These are phyloP conservation scores for Branchinecta sandiegonensis DNA, from an alignment of 2,888 invertebrate species.

Conservation along the genomic window DNA sequence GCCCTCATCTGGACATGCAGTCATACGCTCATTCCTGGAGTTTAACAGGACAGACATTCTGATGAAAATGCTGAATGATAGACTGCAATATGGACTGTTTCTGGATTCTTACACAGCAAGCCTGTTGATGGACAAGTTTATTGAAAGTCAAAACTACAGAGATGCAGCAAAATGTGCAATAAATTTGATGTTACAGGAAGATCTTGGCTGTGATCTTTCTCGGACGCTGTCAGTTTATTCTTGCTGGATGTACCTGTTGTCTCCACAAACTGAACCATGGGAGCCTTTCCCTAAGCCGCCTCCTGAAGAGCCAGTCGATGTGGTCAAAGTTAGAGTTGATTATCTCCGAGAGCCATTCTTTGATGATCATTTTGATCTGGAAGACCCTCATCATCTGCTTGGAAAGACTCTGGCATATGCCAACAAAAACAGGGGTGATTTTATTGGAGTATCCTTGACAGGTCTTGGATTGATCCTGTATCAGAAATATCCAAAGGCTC, in stretches of 20 bases:
- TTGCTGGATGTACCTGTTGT: constrained; percentile 50
- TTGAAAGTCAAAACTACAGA: constrained; percentile 49
- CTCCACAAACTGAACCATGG: constrained; percentile 28
- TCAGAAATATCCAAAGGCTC: constrained; percentile 47
- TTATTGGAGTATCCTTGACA: constrained; percentile 43
- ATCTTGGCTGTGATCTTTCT: constrained; percentile 54
- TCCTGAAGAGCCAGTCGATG: constrained; percentile 31
- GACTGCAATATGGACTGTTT: constrained; percentile 75
- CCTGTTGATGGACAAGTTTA: constrained; percentile 59
- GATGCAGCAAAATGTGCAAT: constrained; percentile 60
- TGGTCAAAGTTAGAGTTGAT: constrained; percentile 54
- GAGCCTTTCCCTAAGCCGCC: constrained; percentile 24
- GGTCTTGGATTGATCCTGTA: constrained; percentile 51
- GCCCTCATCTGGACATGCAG: constrained; percentile 68
- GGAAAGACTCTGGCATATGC: constrained; percentile 63
- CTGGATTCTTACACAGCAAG: constrained; percentile 66
- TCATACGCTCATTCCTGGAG: constrained; percentile 42
- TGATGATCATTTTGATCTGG: constrained; percentile 80
- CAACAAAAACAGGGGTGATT: constrained; percentile 32
- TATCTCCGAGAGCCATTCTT: constrained; percentile 65
- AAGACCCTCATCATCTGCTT: constrained; percentile 49
- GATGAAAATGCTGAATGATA: constrained; percentile 57
- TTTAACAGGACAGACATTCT: constrained; percentile 47
- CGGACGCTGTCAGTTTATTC: constrained; percentile 54
- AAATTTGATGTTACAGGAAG: constrained; percentile 76